A percentile compares a stretch with the other conserved stretches of the same genome.
phyloP scores from a whole-genome alignment of 1,140 invertebrate species.

The Neodiprion fabricii region DNA sequence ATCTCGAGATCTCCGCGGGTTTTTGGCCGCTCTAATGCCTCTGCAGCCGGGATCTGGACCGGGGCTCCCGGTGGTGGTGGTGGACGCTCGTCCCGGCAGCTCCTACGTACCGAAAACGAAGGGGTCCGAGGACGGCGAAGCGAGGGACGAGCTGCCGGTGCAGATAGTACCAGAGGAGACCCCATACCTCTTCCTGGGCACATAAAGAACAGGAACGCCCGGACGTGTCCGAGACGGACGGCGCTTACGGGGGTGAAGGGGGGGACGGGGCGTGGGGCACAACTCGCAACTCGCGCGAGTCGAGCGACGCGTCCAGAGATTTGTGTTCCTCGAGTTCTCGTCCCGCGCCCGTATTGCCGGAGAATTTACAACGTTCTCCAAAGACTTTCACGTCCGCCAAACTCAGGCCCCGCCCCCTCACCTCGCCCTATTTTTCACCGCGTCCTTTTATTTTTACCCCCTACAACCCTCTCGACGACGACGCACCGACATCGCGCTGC shows the following conservation, averaged over 20 bases:
- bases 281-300: slow-evolving; percentile 6
- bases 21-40: slow-evolving; percentile 54
- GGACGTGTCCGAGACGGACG: slow-evolving; percentile 53
- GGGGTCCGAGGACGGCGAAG: slow-evolving; percentile 20
- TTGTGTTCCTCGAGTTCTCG: slow-evolving; percentile 42
- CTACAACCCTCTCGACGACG: too few species aligned
- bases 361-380: slow-evolving; percentile 32
- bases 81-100: slow-evolving; percentile 34
- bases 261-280: slow-evolving; percentile 11
- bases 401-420: too few species aligned
- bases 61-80: background rate
- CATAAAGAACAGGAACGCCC: slow-evolving; percentile 53
- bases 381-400: background rate
- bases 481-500: too few species aligned
- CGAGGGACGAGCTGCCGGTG: slow-evolving; percentile 32
- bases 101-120: slow-evolving; percentile 32
- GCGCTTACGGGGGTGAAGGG: slow-evolving; percentile 39
- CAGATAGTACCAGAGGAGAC: slow-evolving; percentile 44
- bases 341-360: slow-evolving; percentile 39
- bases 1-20: slow-evolving; percentile 52
- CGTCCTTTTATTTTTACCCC: too few species aligned
- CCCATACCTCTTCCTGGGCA: slow-evolving; percentile 47
- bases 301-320: slow-evolving; percentile 32
- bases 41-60: background rate
- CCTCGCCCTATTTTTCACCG: too few species aligned